Conservation (phyloP, 2,113 vertebrate species). For the Percina caprodes region DNA sequence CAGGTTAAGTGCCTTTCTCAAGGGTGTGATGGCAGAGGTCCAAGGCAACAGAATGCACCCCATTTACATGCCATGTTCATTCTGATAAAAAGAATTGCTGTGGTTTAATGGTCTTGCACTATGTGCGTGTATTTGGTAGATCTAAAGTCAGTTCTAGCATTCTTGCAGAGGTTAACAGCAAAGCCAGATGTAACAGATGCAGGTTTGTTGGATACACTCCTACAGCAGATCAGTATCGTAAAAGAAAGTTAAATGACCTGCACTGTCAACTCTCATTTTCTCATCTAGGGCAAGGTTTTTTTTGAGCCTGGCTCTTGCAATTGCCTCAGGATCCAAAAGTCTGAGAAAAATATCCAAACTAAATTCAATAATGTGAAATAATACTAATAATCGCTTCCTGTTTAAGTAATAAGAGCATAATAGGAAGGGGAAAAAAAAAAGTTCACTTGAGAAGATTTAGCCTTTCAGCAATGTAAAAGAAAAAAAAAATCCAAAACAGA, state of each 20-base stretch:
- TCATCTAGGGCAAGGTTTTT: constrained; percentile 48
- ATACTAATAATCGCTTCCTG: constrained; percentile 67
- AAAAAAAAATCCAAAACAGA: constrained; percentile 34
- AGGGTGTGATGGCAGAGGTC: constrained; percentile 46
- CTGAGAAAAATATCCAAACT: constrained; percentile 65
- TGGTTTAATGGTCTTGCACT: constrained; percentile 41
- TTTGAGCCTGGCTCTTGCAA: constrained; percentile 40
- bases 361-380: constrained; percentile 74
- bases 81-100: constrained; percentile 51
- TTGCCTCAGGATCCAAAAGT: constrained; percentile 47
- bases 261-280: constrained; percentile 66
- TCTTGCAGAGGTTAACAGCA: constrained; percentile 60
- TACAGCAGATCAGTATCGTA: constrained; percentile 64
- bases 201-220: constrained; percentile 54
- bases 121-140: constrained; percentile 60
- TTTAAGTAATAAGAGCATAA: constrained; percentile 65
- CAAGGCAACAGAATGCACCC: constrained; percentile 42
- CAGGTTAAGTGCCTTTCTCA: constrained; percentile 48
- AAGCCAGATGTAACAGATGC: constrained; percentile 70
- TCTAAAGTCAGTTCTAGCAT: constrained; percentile 49
- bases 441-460: constrained; percentile 64
- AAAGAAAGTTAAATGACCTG: constrained; percentile 66
- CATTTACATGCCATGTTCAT: constrained; percentile 50
- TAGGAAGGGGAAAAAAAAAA: constrained; percentile 48
- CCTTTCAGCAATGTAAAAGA: constrained; percentile 52